Evolutionary conservation across 2,888 invertebrate species (phyloP).

Genomic region (Chirona hameri): DNA sequence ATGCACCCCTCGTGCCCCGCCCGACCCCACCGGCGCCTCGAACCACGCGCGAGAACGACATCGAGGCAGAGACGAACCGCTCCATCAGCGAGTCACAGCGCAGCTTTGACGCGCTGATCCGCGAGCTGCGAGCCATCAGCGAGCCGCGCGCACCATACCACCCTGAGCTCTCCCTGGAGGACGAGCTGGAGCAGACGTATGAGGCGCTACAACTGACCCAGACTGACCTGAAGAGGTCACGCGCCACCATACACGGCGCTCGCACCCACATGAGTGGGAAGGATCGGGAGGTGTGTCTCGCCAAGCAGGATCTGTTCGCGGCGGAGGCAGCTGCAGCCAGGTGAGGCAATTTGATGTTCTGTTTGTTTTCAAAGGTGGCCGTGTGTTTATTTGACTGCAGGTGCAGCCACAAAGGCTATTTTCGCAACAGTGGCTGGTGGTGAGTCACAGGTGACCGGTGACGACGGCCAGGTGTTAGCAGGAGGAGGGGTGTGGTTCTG

Average conservation of each 20-base stretch:
- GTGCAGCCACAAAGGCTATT: no score
- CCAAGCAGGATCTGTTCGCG: not conserved
- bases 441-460: no score
- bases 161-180: conserved; percentile 13
- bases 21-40: not conserved
- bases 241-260: not conserved
- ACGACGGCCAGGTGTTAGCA: no score
- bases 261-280: not conserved
- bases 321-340: not conserved
- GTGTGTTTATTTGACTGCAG: no score
- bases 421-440: no score
- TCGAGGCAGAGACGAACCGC: not conserved
- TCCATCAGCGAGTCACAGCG: conserved; percentile 1
- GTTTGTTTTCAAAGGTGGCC: no score
- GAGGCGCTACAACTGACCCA: not conserved
- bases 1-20: no score
- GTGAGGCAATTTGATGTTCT: not conserved
- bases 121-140: conserved; percentile 25
- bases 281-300: not conserved
- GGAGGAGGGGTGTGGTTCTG: no score
- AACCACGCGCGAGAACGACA: not conserved
- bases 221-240: conserved; percentile 9
- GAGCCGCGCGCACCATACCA: conserved; percentile 10
- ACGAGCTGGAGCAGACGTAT: conserved; percentile 23
- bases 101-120: conserved; percentile 13